Evolutionary conservation across 2,888 invertebrate species (phyloP).

Genomic region (Eurois occulta): DNA sequence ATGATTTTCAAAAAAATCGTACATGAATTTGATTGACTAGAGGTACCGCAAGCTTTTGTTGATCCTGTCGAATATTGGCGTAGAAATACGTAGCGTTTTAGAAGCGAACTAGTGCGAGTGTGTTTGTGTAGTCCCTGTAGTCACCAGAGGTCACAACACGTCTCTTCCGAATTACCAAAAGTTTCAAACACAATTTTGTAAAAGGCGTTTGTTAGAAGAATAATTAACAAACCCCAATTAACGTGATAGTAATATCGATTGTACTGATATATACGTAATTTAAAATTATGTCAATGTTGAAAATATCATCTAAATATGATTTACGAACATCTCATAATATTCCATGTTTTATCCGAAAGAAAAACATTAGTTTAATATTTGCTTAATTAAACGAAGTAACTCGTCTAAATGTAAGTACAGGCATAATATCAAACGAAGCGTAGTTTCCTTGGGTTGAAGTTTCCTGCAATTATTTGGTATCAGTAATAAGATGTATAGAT

Average conservation of each 20-base stretch:
- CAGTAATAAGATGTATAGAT: background rate
- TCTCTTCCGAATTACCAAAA: background rate
- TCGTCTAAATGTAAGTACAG: too few relatives aligned
- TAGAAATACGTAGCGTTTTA: background rate
- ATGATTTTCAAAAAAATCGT: background rate
- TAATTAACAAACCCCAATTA: background rate
- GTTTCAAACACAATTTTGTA: background rate
- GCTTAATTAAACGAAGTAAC: background rate
- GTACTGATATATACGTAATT: too few relatives aligned
- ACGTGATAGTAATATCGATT: too few relatives aligned
- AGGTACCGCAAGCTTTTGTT: background rate
- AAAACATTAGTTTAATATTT: background rate
- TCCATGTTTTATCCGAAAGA: background rate
- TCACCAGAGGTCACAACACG: too few relatives aligned
- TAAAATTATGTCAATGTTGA: background rate
- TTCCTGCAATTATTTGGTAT: conserved; percentile 10
- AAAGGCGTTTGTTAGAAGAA: background rate
- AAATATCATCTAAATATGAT: background rate
- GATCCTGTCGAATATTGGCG: background rate
- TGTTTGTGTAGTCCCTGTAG: background rate
- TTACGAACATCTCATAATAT: background rate
- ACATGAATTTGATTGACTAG: background rate
- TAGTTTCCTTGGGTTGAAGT: background rate
- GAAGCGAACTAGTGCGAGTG: background rate
- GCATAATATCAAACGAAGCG: background rate